phyloP scores from a whole-genome alignment of 2,113 vertebrate genomes.

The Hemicordylus capensis region DNA sequence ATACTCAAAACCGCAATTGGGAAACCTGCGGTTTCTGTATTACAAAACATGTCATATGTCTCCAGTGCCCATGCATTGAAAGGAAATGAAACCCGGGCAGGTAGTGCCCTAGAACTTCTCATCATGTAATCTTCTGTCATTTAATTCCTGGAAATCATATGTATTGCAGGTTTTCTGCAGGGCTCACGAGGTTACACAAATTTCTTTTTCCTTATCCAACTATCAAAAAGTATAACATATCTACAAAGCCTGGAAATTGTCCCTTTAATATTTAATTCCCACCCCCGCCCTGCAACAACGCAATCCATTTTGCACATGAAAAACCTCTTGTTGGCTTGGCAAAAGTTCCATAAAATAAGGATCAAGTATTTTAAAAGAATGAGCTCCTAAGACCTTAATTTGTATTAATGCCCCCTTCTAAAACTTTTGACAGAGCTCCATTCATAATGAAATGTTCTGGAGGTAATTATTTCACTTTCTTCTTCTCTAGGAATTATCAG shows the following conservation, averaged over 20 bases:
- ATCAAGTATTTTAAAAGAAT: slow-evolving; percentile 66
- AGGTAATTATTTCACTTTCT: slow-evolving; percentile 77
- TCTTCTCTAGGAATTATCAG: slow-evolving; percentile 71
- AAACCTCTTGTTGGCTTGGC: slow-evolving; percentile 44
- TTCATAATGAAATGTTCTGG: slow-evolving; percentile 76
- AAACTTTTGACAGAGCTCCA: slow-evolving; percentile 71
- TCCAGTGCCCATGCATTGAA: background rate
- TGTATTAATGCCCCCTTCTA: slow-evolving; percentile 68
- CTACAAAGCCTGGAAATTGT: slow-evolving; percentile 39
- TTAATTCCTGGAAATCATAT: background rate
- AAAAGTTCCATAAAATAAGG: slow-evolving; percentile 66
- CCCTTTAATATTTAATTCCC: slow-evolving; percentile 46
- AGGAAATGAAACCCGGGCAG: background rate
- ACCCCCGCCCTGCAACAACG: slow-evolving; percentile 20
- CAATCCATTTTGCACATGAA: slow-evolving; percentile 52
- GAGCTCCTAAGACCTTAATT: slow-evolving; percentile 68
- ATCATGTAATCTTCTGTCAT: too few relatives aligned
- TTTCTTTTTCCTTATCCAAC: slow-evolving; percentile 23
- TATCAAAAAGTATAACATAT: slow-evolving; percentile 52
- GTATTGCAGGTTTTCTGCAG: slow-evolving; percentile 12
- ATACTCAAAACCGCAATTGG: too few relatives aligned
- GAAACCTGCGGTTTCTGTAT: too few relatives aligned
- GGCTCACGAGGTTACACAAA: slow-evolving; percentile 10
- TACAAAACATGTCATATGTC: too few relatives aligned
- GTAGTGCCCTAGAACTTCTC: background rate